phyloP scores from a whole-genome alignment of 2,113 vertebrate species.

The Pterocles gutturalis region DNA sequence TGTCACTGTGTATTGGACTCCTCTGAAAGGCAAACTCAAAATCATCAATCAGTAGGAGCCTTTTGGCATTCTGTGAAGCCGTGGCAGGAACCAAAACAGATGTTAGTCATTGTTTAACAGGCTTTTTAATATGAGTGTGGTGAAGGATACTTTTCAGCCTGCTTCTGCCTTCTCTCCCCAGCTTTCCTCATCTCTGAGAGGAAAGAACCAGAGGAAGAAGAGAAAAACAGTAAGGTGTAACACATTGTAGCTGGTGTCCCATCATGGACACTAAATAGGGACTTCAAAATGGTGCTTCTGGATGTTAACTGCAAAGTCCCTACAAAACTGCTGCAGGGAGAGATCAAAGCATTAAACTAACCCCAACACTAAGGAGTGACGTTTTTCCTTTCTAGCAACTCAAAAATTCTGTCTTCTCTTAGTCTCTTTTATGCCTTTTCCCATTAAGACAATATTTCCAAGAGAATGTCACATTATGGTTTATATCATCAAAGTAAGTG shows the following conservation, averaged over 20 bases:
- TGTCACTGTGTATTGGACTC: neutral
- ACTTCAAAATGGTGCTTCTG: neutral
- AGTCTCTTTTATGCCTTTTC: neutral
- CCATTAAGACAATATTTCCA: neutral
- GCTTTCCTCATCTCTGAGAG: neutral
- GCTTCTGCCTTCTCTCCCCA: neutral
- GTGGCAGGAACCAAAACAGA: neutral
- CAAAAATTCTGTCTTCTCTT: neutral
- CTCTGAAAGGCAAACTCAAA: neutral
- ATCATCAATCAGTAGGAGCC: neutral
- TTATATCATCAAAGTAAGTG: neutral
- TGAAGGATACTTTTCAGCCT: slow-evolving; percentile 25
- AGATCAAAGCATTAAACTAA: neutral
- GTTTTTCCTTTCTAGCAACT: neutral
- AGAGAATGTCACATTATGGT: neutral
- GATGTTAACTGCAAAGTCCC: neutral
- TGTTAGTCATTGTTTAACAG: neutral
- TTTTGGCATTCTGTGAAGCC: neutral
- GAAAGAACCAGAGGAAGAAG: neutral
- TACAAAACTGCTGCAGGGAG: neutral
- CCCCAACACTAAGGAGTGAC: too few relatives aligned
- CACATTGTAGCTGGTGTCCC: neutral
- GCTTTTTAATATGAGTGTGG: neutral
- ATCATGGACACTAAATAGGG: neutral
- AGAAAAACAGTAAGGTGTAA: neutral